phyloP scores from a whole-genome alignment of 2,888 invertebrate species.

The Elmis aenea region DNA sequence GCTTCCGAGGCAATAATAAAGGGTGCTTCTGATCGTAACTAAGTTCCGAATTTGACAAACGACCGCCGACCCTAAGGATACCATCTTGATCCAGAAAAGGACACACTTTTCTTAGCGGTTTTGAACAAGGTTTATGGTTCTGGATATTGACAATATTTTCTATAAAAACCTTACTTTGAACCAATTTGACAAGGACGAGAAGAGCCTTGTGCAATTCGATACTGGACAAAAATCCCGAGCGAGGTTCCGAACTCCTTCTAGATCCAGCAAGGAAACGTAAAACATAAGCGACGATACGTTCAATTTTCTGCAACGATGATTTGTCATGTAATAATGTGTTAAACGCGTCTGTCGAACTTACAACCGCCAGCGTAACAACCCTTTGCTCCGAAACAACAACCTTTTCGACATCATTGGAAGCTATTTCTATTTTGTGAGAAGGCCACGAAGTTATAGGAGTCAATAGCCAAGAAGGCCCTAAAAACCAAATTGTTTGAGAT shows the following conservation, averaged over 20 bases:
- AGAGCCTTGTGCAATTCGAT: slow-evolving; percentile 9
- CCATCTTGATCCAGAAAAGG: slow-evolving; percentile 12
- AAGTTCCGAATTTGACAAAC: slow-evolving; percentile 8
- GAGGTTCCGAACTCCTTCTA: slow-evolving; percentile 1
- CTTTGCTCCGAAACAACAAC: too few species aligned
- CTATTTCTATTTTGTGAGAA: too few species aligned
- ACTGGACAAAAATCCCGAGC: neutral
- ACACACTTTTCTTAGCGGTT: slow-evolving; percentile 5
- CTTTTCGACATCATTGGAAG: too few species aligned
- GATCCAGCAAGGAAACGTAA: too few species aligned
- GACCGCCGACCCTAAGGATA: slow-evolving; percentile 13
- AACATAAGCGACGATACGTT: slow-evolving; percentile 3
- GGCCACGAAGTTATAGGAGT: too few species aligned
- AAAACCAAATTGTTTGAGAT: slow-evolving; percentile 3
- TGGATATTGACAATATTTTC: too few species aligned
- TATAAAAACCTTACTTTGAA: slow-evolving; percentile 8
- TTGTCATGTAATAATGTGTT: neutral
- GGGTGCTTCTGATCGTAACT: slow-evolving; percentile 11
- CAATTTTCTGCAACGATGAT: slow-evolving; percentile 1
- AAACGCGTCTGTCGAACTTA: neutral
- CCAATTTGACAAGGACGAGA: slow-evolving; percentile 2
- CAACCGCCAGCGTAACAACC: too few species aligned
- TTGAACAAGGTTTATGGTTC: slow-evolving; percentile 3
- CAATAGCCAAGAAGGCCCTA: neutral
- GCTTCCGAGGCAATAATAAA: slow-evolving; percentile 7